Evolutionary conservation across 2,113 vertebrate species (phyloP).

Genomic region (Syngnathus floridae): DNA sequence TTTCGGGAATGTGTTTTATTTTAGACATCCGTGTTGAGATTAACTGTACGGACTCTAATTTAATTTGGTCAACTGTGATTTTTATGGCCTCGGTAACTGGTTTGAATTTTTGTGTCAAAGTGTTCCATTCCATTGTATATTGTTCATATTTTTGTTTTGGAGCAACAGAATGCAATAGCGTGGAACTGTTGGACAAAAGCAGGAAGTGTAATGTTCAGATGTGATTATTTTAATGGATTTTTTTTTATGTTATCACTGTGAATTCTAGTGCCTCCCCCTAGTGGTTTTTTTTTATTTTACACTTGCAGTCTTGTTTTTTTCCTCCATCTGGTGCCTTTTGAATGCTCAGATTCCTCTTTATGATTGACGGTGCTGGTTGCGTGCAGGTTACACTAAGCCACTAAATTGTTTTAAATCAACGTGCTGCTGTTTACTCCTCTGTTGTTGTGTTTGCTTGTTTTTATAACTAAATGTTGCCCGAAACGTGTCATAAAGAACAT

Average conservation of each 20-base stretch:
- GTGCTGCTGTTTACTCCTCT: conserved; percentile 16
- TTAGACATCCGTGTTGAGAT: neutral
- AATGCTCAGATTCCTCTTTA: conserved; percentile 1
- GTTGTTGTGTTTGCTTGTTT: neutral
- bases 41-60: neutral
- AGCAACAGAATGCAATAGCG: neutral
- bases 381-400: conserved; percentile 10
- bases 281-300: neutral
- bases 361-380: conserved; percentile 19
- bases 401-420: conserved; percentile 35
- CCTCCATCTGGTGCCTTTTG: conserved; percentile 49
- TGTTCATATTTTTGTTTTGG: neutral
- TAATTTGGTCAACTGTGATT: neutral
- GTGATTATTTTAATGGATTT: neutral
- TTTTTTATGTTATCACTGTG: conserved; percentile 48
- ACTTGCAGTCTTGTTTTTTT: conserved; percentile 6
- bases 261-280: conserved; percentile 36
- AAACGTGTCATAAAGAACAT: neutral
- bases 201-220: neutral
- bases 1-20: neutral
- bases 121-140: neutral
- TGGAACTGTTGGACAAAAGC: neutral
- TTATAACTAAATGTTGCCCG: neutral
- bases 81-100: neutral
- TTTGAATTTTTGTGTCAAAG: neutral